phyloP scores from a whole-genome alignment of 2,888 invertebrate species.

The Drosophila dives region DNA sequence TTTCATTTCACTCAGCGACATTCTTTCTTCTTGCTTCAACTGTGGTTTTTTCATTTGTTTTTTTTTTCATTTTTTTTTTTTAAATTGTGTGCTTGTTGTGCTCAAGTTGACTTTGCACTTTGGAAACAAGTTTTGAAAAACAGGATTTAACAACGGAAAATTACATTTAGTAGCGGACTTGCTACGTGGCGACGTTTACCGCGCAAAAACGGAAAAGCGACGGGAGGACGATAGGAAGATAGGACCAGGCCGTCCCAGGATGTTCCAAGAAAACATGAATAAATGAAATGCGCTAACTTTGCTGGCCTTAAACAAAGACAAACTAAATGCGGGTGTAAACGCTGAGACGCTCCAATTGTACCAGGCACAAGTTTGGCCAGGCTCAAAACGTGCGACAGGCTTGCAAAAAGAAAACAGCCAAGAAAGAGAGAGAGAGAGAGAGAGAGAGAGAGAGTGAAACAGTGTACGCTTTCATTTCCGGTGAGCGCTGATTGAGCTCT shows the following conservation, averaged over 20 bases:
- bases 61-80: conserved; percentile 4
- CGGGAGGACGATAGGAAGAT: background rate
- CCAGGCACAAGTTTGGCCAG: conserved; percentile 9
- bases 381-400: conserved; percentile 11
- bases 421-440: background rate
- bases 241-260: conserved; percentile 22
- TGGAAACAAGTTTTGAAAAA: conserved; percentile 75
- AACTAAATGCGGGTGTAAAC: conserved; percentile 75
- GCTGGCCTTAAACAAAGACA: conserved; percentile 65
- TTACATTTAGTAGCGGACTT: conserved; percentile 76
- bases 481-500: conserved; percentile 67
- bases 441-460: background rate
- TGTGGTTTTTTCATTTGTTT: conserved; percentile 24
- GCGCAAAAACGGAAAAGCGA: conserved; percentile 15
- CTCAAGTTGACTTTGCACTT: conserved; percentile 81
- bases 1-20: conserved; percentile 39
- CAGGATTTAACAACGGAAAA: conserved; percentile 82
- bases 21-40: conserved; percentile 18
- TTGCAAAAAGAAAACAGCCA: conserved; percentile 6
- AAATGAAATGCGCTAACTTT: conserved; percentile 78
- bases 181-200: conserved; percentile 36
- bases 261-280: conserved; percentile 74
- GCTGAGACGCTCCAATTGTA: conserved; percentile 53
- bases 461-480: conserved; percentile 61
- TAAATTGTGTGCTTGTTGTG: conserved; percentile 59